These are phyloP conservation scores for Drosophila fulvimacula DNA, from an alignment of 2,888 invertebrate species.

Conservation along the genomic window DNA sequence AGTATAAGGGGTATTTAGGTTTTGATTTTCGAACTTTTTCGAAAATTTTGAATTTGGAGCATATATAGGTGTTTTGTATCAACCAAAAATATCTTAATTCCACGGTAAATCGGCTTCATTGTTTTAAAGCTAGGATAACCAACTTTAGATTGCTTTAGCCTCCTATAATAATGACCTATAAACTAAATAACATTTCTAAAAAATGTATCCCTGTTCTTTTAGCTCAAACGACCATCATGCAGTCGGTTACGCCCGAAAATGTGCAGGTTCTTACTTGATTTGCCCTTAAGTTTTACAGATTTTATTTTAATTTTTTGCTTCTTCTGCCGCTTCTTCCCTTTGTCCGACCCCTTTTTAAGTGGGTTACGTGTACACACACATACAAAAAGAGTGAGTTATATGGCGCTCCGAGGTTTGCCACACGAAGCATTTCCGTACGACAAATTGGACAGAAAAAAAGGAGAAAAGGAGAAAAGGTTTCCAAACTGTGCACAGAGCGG, in stretches of 20 bases:
- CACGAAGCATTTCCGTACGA: conserved; percentile 53
- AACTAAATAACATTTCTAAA: background rate
- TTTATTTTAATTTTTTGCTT: conserved; percentile 60
- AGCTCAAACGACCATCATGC: background rate
- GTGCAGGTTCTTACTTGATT: conserved; percentile 2
- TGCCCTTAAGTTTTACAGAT: conserved; percentile 54
- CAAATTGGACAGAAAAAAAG: conserved; percentile 65
- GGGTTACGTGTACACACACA: conserved; percentile 40
- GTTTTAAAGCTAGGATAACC: background rate
- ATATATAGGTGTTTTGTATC: no score
- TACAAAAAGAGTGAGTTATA: conserved; percentile 62
- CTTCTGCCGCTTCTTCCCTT: conserved; percentile 27
- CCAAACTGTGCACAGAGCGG: conserved; percentile 23
- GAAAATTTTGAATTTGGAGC: no score
- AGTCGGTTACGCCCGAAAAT: background rate
- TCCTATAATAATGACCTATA: background rate
- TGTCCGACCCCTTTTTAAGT: conserved; percentile 37
- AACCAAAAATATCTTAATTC: no score
- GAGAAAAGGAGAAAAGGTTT: conserved; percentile 46
- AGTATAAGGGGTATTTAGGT: background rate
- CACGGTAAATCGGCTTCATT: no score
- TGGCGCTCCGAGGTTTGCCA: conserved; percentile 47
- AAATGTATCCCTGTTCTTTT: background rate
- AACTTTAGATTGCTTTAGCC: background rate
- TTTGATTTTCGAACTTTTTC: no score